phyloP scores from a whole-genome alignment of 1,140 invertebrate species.

The Augochlora pura region DNA sequence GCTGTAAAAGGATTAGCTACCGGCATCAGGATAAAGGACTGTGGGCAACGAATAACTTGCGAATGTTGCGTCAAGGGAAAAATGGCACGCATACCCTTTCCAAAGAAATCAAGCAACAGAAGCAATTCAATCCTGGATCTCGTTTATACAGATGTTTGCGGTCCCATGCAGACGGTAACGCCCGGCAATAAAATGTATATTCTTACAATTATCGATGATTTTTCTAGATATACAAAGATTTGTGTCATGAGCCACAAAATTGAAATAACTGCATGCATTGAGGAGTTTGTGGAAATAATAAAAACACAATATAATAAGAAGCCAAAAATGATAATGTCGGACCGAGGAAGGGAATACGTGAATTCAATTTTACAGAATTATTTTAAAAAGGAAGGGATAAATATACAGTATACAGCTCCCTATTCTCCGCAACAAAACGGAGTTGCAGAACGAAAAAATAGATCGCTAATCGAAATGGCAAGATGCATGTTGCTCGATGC shows the following conservation, averaged over 20 bases:
- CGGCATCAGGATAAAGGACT: too few species aligned
- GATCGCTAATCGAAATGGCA: too few species aligned
- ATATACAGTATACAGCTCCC: conserved; percentile 10
- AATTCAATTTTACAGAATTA: conserved; percentile 39
- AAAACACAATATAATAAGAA: conserved; percentile 46
- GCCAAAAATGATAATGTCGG: conserved; percentile 61
- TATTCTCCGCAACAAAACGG: too few species aligned
- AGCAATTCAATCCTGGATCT: not conserved
- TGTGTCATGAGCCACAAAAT: conserved; percentile 52
- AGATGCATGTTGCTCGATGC: conserved; percentile 7
- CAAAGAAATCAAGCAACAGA: too few species aligned
- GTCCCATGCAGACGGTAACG: not conserved
- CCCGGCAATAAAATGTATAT: conserved; percentile 11
- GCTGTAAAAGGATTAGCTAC: too few species aligned
- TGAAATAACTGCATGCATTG: conserved; percentile 30
- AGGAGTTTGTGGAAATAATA: conserved; percentile 23
- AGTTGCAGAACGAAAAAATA: too few species aligned
- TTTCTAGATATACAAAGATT: conserved; percentile 42
- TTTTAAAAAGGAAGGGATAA: not conserved
- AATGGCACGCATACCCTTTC: too few species aligned
- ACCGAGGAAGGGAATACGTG: conserved; percentile 60
- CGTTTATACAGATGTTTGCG: not conserved
- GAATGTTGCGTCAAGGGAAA: too few species aligned
- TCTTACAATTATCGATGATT: conserved; percentile 13
- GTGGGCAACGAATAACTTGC: too few species aligned